Conservation (phyloP, 2,797 vertebrate genomes). For the Molossus alvarezi region DNA sequence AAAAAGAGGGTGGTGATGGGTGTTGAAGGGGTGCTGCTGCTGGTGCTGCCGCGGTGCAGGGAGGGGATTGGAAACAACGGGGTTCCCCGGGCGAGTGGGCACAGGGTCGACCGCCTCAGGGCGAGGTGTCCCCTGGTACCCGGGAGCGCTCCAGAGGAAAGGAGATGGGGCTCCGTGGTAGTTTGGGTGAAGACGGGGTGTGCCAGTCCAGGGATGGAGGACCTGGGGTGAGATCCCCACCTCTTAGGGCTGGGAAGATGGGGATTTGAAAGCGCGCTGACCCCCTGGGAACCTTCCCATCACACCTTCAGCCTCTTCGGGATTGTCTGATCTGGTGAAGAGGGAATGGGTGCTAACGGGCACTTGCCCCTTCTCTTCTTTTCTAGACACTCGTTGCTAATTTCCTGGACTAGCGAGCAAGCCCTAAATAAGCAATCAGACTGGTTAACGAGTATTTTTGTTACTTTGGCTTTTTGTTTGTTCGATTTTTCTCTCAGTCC, state of each 20-base stretch:
- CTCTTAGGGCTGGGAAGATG: slow-evolving; percentile 36
- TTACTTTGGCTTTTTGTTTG: slow-evolving; percentile 46
- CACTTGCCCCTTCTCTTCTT: slow-evolving; percentile 48
- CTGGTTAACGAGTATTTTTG: slow-evolving; percentile 65
- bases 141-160: not conserved
- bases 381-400: slow-evolving; percentile 11
- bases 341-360: slow-evolving; percentile 18
- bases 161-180: not conserved
- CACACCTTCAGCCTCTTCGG: not conserved
- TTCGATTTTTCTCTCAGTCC: slow-evolving; percentile 57
- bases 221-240: not conserved
- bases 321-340: slow-evolving; percentile 27
- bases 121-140: not conserved
- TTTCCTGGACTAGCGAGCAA: slow-evolving; percentile 68
- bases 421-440: slow-evolving; percentile 56
- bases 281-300: slow-evolving; percentile 6
- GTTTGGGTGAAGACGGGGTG: not conserved
- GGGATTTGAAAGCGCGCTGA: slow-evolving; percentile 56
- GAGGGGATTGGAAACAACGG: slow-evolving; percentile 64
- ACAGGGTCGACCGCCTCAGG: not conserved
- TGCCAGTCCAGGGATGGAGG: not conserved
- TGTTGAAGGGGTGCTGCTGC: slow-evolving; percentile 70
- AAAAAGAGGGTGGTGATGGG: slow-evolving; percentile 67
- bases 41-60: not conserved
- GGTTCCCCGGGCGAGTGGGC: slow-evolving; percentile 27